Base-by-base conservation (phyloP, 2,888 invertebrate species). In the Aporophyla lueneburgensis region DNA sequence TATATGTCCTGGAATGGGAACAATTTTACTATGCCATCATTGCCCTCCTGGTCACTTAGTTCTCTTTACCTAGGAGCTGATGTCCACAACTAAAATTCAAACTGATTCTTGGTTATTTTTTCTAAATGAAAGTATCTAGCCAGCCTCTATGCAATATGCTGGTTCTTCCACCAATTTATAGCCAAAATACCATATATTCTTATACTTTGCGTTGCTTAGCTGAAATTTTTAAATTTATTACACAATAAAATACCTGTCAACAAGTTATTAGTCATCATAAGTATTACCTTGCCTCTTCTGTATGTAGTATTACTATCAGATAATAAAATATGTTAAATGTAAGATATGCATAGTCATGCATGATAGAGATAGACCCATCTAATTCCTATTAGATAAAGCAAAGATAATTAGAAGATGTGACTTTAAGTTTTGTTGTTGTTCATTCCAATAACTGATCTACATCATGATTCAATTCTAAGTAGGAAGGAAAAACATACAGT, bases 291-390 rank as follows among this genome's bases (percentile, higher is more conserved):
- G 54, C 46, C 43, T 78, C 54, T 70, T 43, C n/a, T 70, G 21
- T 14, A 71, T 65, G 12, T 65, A 49, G 33, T 27, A 59, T 46
- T 40, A n/a, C 46, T 73, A 74, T 81, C 81, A 65, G 81, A 51
- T 81, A 78, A 65, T 33, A 49, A 46, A 49, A 54, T 51, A 58
- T 40, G 63, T 54, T 76, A 21, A 33, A 33, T 51, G 19, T 62
- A 33, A 67, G 49, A 56, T 43, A 33, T 54, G n/a, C 40, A 40
- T 59, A 54, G 59, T 65, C 63, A 66, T 53, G n/a, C 63, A 66
- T 53, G n/a, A 46, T 54, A 54, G 21, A 78, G 40, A 46, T 53
- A 53, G 21, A 78, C 33, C 19, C n/a, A 14, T 53, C 33, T 27
- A 54, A 24, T 74, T 16, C 27, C 7, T 80, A 53, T 79, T 54